Percentiles rank a stretch among this genome's conserved stretches.
Evolutionary conservation across 2,113 vertebrate species (phyloP).

Genomic region (Tyrannus savana): DNA sequence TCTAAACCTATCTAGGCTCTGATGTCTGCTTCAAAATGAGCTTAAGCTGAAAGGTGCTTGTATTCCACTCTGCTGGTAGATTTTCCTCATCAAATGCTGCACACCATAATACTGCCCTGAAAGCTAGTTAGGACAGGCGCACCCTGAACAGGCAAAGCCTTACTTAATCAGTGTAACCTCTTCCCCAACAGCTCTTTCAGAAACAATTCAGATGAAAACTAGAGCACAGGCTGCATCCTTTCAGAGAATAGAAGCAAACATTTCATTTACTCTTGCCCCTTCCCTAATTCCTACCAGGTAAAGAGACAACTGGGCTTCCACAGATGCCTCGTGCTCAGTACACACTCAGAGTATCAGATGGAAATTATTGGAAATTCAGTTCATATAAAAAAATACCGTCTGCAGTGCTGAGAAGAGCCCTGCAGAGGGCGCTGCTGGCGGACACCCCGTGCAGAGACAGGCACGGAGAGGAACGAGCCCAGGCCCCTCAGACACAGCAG

Average conservation of each 20-base stretch:
- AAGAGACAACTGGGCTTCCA: neutral
- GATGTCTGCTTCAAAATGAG: constrained; percentile 18
- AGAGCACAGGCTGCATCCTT: neutral
- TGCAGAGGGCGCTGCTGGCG: constrained; percentile 27
- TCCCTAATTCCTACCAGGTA: neutral
- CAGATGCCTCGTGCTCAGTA: neutral
- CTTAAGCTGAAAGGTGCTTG: neutral
- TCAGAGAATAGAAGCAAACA: neutral
- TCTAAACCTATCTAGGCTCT: constrained; percentile 1
- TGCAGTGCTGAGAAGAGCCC: neutral
- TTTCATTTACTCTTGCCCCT: neutral
- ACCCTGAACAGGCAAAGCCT: neutral
- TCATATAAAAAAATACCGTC: fast-evolving
- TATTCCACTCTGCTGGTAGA: neutral
- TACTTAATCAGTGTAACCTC: neutral
- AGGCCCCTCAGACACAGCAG: neutral
- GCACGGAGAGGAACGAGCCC: neutral
- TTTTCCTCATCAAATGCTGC: neutral
- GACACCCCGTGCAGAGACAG: fast-evolving
- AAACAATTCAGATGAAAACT: neutral
- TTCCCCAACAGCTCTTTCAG: neutral
- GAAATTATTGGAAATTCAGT: neutral
- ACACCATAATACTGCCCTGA: neutral
- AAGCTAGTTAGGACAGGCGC: neutral
- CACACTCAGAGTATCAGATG: fast-evolving